These are phyloP conservation scores for Sebastiscus tertius DNA, from an alignment of 2,797 vertebrate genomes.

Conservation along the genomic window DNA sequence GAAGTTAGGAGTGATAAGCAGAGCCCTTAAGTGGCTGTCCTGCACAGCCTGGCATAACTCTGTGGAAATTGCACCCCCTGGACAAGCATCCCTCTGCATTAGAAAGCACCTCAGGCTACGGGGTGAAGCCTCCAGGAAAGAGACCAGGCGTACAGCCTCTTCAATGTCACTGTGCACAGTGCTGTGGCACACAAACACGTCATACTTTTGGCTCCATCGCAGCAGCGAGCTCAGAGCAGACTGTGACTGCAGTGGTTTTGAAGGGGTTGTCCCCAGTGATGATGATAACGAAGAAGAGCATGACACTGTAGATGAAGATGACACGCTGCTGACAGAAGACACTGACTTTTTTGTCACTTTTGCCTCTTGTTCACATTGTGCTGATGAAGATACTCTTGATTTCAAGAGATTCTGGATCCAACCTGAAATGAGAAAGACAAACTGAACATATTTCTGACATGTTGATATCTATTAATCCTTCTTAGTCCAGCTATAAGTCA, in stretches of 20 bases:
- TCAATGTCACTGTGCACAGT: conserved; percentile 70
- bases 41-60: conserved; percentile 86
- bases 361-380: conserved; percentile 12
- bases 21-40: conserved; percentile 86
- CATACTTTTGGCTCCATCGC: conserved; percentile 84
- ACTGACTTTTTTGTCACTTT: not conserved
- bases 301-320: not conserved
- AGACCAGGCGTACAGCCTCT: conserved; percentile 82
- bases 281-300: not conserved
- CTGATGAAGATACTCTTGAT: conserved; percentile 19
- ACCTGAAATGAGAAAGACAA: conserved; percentile 46
- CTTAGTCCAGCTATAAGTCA: not conserved
- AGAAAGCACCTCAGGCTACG: conserved; percentile 87
- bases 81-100: conserved; percentile 81
- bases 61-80: conserved; percentile 80
- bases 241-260: not conserved
- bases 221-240: conserved; percentile 42
- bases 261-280: not conserved
- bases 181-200: conserved; percentile 90
- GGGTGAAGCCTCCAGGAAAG: conserved; percentile 83
- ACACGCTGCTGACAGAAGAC: not conserved
- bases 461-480: not conserved
- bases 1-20: conserved; percentile 88
- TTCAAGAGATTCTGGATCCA: conserved; percentile 70
- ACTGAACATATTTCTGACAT: not conserved